Base-by-base conservation (phyloP, 1,140 invertebrate species). In the Acyrthosiphon pisum region DNA sequence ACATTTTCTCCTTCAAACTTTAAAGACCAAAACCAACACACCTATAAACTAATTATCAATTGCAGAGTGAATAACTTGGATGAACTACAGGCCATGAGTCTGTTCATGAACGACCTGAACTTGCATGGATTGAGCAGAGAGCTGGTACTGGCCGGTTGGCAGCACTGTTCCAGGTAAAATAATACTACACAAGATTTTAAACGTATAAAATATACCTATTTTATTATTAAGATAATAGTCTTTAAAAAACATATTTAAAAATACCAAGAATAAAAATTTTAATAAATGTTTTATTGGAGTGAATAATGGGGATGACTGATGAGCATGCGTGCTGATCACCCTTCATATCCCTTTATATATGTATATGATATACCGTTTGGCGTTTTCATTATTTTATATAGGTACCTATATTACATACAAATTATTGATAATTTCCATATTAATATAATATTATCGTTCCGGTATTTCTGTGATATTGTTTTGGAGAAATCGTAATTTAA, bases 91-190 rank as follows among this genome's bases (percentile, higher is more conserved):
- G 96, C 97, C 93, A 97, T 97, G 94, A 97, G 97, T 8, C 94
- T 98, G 1, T 98, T 96, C 95, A 94, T 99, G 30, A 98, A 98
- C 94, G 98, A 98, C 95, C 96, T 99, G 44, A 98, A 98, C 95
- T 96, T 97, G 2, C 98, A 98, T 94, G 98, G 98, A 14, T 95
- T 98, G 87, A 98, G 98, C 94, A 96, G 97, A 76, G 98, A 98
- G 95, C 96, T 98, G 96, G 97, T 98, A 4, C 95, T 98, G 91
- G 96, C 97, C 11, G 98, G 98, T 0, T 98, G 97, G 97, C 98
- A 98, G 94, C 98, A 98, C 95, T 97, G 97, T 94, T 98, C 97
- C 11, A 97, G 97, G 96, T 96, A 95, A 37, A 46, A 41, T 87
- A 46, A 48, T 46, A 30, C 14, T 81, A 22, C 23, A 60, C 9